A percentile compares a stretch with the other conserved stretches of the same genome.
These are phyloP conservation scores for Epinotia nisella DNA, from an alignment of 2,888 invertebrate species.

Conservation along the genomic window DNA sequence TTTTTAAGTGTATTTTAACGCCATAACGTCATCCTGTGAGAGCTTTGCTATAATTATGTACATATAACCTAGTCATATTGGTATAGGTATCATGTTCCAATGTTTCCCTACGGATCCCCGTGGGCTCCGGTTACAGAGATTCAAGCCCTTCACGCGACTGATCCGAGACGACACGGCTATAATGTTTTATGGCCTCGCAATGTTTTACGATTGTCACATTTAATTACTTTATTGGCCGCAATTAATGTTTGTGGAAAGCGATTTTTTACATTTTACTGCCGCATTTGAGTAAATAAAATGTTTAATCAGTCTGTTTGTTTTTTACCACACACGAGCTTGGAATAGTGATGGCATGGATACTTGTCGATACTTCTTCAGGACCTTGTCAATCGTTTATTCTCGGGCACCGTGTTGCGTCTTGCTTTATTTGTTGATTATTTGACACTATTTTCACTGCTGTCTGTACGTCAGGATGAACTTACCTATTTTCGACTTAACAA, in stretches of 20 bases:
- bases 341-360: conserved; percentile 63
- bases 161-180: conserved; percentile 67
- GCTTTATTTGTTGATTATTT: background rate
- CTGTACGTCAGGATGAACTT: too few species aligned
- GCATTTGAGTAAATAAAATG: conserved; percentile 82
- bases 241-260: conserved; percentile 82
- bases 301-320: conserved; percentile 73
- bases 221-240: conserved; percentile 84
- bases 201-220: conserved; percentile 84
- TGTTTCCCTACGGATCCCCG: conserved; percentile 11
- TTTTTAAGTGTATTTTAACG: background rate
- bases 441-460: background rate
- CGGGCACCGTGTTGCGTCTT: background rate
- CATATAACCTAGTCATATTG: background rate
- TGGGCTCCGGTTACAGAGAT: conserved; percentile 26
- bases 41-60: background rate
- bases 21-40: background rate
- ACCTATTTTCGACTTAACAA: too few species aligned
- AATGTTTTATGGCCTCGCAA: conserved; percentile 75
- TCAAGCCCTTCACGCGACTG: conserved; percentile 58
- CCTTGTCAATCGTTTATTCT: background rate
- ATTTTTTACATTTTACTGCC: conserved; percentile 79
- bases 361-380: background rate
- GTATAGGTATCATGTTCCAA: conserved; percentile 26
- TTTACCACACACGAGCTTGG: conserved; percentile 81